Evolutionary conservation across 2,797 vertebrate species (phyloP), one percentile per base, ranked within the genome.

Genomic region (Pygocentrus nattereri): DNA sequence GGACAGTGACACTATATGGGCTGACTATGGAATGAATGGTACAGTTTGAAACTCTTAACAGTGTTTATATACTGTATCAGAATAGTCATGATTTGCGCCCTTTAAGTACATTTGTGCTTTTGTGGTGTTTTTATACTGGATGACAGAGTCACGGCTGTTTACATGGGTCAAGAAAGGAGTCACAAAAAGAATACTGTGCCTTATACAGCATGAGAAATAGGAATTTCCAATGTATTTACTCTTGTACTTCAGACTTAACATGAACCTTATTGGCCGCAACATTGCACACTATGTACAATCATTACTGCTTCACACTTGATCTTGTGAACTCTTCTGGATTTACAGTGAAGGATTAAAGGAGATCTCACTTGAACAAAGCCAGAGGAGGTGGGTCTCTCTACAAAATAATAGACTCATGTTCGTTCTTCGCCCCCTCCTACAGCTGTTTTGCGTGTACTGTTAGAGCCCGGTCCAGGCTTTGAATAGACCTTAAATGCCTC

Each of bases 241-340:
- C 41, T 74, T 52, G 25, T 25, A 23, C 31, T 74, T 23, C n/a
- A 19, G 41, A 70, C 67, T 2, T 34, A 47, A 62, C 44, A 76
- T 21, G 19, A 49, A 5, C 11, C 49, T 2, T 54, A 47, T 25
- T 68, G 59, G 18, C 15, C 59, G 25, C 19, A 50, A 50, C 38
- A 6, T n/a, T 19, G 16, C 25, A 25, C 5, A 62, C 27, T 52
- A 25, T 73, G 25, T 70, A 13, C 16, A 30, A 10, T 74, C 64
- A 80, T 79, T 84, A 82, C 84, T 82, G 59, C 67, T 81, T 50
- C 72, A 71, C 68, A 74, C 69, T 38, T 77, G 78, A 85, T 83
- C 74, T 41, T 82, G 84, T 68, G 64, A 67, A 75, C 78, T 75
- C 70, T 54, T 79, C 54, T 70, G 49, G 65, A 76, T 71, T 75